phyloP scores from a whole-genome alignment of 2,113 vertebrate species.

The Phodopus roborovskii region DNA sequence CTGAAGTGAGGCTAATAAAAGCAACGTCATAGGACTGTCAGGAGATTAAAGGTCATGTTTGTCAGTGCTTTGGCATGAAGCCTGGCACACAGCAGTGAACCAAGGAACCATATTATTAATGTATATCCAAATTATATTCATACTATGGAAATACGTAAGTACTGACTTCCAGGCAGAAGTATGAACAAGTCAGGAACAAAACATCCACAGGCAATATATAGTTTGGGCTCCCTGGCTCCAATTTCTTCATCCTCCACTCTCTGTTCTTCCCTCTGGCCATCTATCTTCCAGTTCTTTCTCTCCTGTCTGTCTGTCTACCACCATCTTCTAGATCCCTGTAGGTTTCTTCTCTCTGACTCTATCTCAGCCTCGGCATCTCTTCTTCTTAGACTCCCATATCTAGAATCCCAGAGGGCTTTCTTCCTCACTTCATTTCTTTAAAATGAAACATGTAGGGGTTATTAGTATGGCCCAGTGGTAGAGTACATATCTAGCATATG shows the following conservation, averaged over 20 bases:
- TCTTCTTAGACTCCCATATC: neutral
- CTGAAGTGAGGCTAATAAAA: neutral
- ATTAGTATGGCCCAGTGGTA: too few relatives aligned
- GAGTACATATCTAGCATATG: too few relatives aligned
- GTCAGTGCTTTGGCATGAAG: neutral
- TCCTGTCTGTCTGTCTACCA: neutral
- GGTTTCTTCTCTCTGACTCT: neutral
- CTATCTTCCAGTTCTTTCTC: neutral
- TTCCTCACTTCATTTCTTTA: neutral
- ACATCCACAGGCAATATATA: neutral
- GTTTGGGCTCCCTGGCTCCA: neutral
- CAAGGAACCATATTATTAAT: neutral
- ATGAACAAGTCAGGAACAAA: neutral
- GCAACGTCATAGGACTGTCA: neutral
- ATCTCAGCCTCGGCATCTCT: neutral
- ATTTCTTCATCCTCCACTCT: neutral
- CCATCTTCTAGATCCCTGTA: neutral
- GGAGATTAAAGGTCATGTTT: neutral
- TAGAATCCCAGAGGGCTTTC: neutral
- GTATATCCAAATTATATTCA: neutral
- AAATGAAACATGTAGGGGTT: neutral
- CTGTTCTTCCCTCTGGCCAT: neutral
- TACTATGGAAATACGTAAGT: neutral
- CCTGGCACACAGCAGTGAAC: neutral
- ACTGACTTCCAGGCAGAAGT: neutral